These are phyloP conservation scores for Macrobrachium rosenbergii DNA, from an alignment of 1,140 invertebrate species.

Conservation along the genomic window DNA sequence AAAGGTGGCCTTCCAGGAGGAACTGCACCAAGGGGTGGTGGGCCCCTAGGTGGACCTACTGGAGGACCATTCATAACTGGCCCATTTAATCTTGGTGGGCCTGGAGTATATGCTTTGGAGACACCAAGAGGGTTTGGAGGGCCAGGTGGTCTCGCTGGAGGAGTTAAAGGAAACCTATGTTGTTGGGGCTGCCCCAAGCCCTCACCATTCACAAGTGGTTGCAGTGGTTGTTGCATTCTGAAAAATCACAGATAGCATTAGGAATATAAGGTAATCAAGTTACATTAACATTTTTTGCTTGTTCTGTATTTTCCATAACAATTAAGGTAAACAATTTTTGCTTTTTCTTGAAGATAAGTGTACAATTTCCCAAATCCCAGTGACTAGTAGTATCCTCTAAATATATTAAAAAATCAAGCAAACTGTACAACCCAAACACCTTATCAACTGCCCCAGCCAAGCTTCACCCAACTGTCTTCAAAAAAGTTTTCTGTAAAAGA, in stretches of 20 bases:
- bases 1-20: not conserved
- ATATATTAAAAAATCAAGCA: no score
- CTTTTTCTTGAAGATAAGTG: no score
- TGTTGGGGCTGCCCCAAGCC: slow-evolving; percentile 5
- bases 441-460: no score
- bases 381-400: no score
- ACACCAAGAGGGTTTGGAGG: not conserved
- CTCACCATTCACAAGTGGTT: slow-evolving; percentile 45
- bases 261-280: no score
- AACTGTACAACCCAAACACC: no score
- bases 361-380: no score
- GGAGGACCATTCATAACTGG: slow-evolving; percentile 53
- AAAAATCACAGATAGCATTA: not conserved
- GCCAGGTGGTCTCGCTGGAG: slow-evolving; percentile 18
- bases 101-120: not conserved
- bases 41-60: not conserved
- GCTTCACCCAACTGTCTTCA: no score
- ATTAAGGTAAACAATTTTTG: no score
- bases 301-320: no score
- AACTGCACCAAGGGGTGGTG: not conserved
- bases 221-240: slow-evolving; percentile 53
- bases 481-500: no score
- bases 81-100: slow-evolving; percentile 23
- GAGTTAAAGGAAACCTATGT: not conserved
- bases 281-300: no score